Evolutionary conservation across 2,797 vertebrate species (phyloP), one percentile per base, ranked within the genome.

Genomic region (Arnoldichthys spilopterus): DNA sequence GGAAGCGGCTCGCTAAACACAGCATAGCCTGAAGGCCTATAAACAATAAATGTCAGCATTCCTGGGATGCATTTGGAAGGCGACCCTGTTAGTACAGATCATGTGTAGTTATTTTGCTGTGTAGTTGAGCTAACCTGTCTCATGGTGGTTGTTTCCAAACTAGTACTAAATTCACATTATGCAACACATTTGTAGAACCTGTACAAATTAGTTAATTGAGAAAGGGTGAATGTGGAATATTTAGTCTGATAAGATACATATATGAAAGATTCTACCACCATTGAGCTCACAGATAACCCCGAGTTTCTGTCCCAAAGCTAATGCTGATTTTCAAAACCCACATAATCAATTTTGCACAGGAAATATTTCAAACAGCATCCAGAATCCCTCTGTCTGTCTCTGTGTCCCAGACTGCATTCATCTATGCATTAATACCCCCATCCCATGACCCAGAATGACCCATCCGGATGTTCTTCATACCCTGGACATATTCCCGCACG

Each of bases 301-400:
- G 22, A 43, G 6, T 72, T 72, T 49, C 43, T 34, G 45, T 63
- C 61, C 28, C 45, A 32, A 5, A 69, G 30, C 30, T 79, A 82
- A 79, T 85, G 45, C 67, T 82, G 77, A 84, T 62, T 40, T 82
- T 73, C 59, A 43, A 73, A 72, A 90, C 87, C 84, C 79, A 87
- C 88, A 2, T 63, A 80, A 88, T 74, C 64, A 69, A 86, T 90
- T 91, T 82, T 71, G 85, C 88, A 84, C 85, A 85, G 90, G 77
- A 88, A 87, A 89, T 87, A 43, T 77, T 81, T 82, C 47, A 74
- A 62, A 53, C 47, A 40, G 26, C 70, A 53, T 87, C 79, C 86
- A 77, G n/a, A 22, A 28, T 77, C 63, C 34, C 24, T 32, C 53
- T 61, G n/a, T 49, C 51, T 47, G 32, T 30, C 79, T 64, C 68